Evolutionary conservation across 2,797 vertebrate genomes (phyloP), one percentile per base, ranked within the genome.

Genomic region (Corythornis leucogaster): DNA sequence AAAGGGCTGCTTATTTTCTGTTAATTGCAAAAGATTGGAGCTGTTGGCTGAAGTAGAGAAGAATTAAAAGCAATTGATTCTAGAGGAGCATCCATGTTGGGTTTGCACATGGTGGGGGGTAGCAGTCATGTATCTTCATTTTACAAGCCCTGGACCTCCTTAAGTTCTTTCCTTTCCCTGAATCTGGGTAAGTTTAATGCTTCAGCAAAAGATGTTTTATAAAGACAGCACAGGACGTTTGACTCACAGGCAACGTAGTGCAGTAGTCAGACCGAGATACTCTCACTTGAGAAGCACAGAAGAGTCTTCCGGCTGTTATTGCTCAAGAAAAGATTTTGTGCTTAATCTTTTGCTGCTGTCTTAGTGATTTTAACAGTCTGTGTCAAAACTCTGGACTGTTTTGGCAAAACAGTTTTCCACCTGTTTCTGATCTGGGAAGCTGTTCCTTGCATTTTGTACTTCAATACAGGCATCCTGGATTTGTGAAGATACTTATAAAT

Each of bases 271-370:
- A 45, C 63, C 1, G 1, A 38, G 84, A 61, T 84, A 28, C 12
- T 58, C 26, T 87, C 24, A 12, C 48, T 70, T 51, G 31, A 69
- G 73, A 33, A 18, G 13, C 12, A 25, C 1, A 5, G n/a, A 70
- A 54, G 77, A 61, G 11, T 74, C 35, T 85, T 71, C 71, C 3
- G 62, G 15, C 59, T 91, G 70, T 81, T 84, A 55, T 0, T 89
- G 43, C 68, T 89, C 87, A 64, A 38, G 42, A 76, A 73, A 12
- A 86, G 40, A 77, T 46, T 86, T 90, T 93, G 61, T 74, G 59
- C 91, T 93, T 92, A 63, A 93, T 84, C 45, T 89, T 90, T 74
- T 70, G 63, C 67, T 76, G n/a, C 67, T 66, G 66, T 66, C 84
- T 85, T 75, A 73, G 48, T 51, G 59, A 59, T 50, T 91, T 24